Conservation (phyloP, 2,797 vertebrate species). For the Bufotes viridis region DNA sequence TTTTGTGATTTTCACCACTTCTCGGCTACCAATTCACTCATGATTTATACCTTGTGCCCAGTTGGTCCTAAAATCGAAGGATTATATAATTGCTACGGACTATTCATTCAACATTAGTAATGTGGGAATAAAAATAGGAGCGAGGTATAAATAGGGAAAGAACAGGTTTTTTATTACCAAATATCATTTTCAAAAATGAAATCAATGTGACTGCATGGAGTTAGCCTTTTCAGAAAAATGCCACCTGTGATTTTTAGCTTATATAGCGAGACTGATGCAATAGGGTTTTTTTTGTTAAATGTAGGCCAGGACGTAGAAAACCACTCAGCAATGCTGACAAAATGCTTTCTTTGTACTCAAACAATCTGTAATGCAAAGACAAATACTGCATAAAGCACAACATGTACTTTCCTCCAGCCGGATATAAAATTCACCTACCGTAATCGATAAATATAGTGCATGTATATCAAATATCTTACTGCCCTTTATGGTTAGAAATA, state of each 20-base stretch:
- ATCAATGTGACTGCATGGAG: slow-evolving; percentile 56
- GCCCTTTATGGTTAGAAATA: background rate
- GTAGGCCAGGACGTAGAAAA: slow-evolving; percentile 45
- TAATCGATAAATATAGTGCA: background rate
- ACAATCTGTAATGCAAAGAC: slow-evolving; percentile 55
- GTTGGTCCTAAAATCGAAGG: slow-evolving; percentile 64
- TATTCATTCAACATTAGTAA: slow-evolving; percentile 56
- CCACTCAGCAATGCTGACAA: slow-evolving; percentile 37
- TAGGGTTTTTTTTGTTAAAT: slow-evolving; percentile 54
- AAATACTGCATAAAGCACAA: slow-evolving; percentile 50
- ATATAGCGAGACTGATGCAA: slow-evolving; percentile 58
- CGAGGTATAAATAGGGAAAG: slow-evolving; percentile 56
- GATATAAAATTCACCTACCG: background rate
- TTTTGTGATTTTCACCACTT: slow-evolving; percentile 17
- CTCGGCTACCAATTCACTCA: slow-evolving; percentile 29
- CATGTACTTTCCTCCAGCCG: background rate
- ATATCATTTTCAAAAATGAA: slow-evolving; percentile 63
- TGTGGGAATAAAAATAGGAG: slow-evolving; percentile 59
- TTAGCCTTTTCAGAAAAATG: slow-evolving; percentile 55
- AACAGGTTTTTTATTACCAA: slow-evolving; percentile 60
- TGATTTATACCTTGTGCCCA: slow-evolving; percentile 32
- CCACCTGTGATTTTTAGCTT: slow-evolving; percentile 57
- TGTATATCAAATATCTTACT: background rate
- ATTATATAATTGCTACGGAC: slow-evolving; percentile 58
- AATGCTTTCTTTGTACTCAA: slow-evolving; percentile 59